These are phyloP conservation scores for Fragum fragum DNA, from an alignment of 2,888 invertebrate genomes.

Conservation along the genomic window DNA sequence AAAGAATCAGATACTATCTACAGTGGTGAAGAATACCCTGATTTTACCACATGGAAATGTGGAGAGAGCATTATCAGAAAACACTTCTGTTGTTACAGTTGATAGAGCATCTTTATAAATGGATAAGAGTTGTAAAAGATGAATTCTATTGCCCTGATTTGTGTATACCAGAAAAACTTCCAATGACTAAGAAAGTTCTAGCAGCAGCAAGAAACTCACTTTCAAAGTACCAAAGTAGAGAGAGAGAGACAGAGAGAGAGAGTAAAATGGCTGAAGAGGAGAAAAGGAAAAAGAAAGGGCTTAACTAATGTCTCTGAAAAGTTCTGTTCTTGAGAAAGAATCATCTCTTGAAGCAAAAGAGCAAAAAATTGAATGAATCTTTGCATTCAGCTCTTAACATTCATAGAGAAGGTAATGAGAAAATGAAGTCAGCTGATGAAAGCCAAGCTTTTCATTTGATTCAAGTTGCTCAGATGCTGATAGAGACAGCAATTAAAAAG, in stretches of 20 bases:
- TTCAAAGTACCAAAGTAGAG: neutral
- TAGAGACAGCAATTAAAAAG: neutral
- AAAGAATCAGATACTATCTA: neutral
- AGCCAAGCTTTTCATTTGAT: neutral
- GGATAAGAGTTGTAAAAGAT: conserved; percentile 9
- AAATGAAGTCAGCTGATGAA: neutral
- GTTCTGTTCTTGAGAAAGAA: too few relatives aligned
- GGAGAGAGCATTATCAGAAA: too few relatives aligned
- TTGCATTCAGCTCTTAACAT: neutral
- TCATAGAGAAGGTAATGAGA: neutral
- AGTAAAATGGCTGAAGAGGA: neutral
- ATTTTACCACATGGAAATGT: too few relatives aligned
- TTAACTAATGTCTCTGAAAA: neutral
- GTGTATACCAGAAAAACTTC: conserved; percentile 4
- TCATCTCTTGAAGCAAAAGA: neutral
- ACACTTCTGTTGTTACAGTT: conserved; percentile 4
- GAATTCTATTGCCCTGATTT: neutral
- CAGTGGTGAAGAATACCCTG: neutral
- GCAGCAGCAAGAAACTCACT: conserved; percentile 1
- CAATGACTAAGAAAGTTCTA: conserved; percentile 2
- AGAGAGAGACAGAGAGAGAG: neutral
- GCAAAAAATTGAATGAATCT: conserved; percentile 2
- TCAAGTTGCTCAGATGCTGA: too few relatives aligned
- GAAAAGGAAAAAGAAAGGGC: conserved; percentile 2
- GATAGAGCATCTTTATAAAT: conserved; percentile 8